Evolutionary conservation across 2,797 vertebrate species (phyloP), one percentile per base, ranked within the genome.

Genomic region (Mormyrus hasselquistii): DNA sequence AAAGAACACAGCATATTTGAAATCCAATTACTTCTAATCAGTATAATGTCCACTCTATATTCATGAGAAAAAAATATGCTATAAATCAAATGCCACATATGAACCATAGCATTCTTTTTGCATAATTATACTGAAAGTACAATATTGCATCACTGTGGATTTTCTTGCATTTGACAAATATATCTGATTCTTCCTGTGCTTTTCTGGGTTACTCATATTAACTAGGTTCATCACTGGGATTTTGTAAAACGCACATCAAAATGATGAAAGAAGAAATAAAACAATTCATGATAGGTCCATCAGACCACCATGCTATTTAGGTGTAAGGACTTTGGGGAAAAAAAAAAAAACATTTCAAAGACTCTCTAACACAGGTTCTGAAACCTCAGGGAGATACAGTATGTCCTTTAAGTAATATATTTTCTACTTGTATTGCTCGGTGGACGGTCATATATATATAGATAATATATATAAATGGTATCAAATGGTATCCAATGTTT

Each of bases 41-140:
- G 87, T 65, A 65, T 86, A 90, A 86, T 88, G 82, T 69, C 82
- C 89, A 76, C 62, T 90, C 83, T 88, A 90, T 88, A 88, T 90
- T 90, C 89, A 88, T 90, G 89, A 90, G 29, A 4, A 88, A 88
- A 52, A 41, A 79, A 90, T 53, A 86, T 62, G 52, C 73, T 57
- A 89, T 89, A 89, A 86, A 89, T 89, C 65, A 89, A 50, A 88
- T 41, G 19, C 3, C 44, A 62, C 12, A 25, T 47, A 14, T 12
- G 44, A 59, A 65, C 76, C 84, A 47, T 88, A 41, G 83, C 69
- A 53, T 90, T 34, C 2, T 16, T 69, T 88, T 90, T 73, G 83
- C 83, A 88, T 34, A 25, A 57, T 44, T 59, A 73, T 87, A 53
- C 41, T 25, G 41, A 86, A 29, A 53, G 25, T 10, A 57, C 34